Evolutionary conservation across 2,888 invertebrate genomes (phyloP).

Genomic region (Lamellibrachia columna): DNA sequence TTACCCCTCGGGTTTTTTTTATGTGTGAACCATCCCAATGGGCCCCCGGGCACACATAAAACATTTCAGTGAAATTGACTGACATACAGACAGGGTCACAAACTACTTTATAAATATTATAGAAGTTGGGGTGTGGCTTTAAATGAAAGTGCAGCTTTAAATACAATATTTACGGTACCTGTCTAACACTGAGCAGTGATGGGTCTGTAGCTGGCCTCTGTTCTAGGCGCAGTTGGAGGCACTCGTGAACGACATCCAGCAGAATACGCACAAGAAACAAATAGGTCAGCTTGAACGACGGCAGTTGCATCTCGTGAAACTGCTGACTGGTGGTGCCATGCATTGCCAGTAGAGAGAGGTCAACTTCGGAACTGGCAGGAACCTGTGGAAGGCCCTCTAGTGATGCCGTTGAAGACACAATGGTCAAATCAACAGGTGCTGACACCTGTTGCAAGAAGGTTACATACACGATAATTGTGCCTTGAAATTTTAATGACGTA

Average conservation of each 20-base stretch:
- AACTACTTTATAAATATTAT: too few relatives aligned
- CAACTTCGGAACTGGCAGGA: neutral
- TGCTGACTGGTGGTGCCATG: constrained; percentile 21
- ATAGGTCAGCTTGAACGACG: constrained; percentile 85
- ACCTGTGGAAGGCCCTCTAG: constrained; percentile 18
- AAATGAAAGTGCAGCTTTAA: too few relatives aligned
- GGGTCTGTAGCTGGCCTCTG: constrained; percentile 71
- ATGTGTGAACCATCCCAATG: too few relatives aligned
- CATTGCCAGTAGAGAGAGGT: neutral
- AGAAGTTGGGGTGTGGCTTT: too few relatives aligned
- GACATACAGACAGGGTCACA: too few relatives aligned
- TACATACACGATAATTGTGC: neutral
- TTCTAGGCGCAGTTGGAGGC: constrained; percentile 84
- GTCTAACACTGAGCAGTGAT: constrained; percentile 85
- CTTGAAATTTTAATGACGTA: neutral
- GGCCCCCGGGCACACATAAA: too few relatives aligned
- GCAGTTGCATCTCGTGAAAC: constrained; percentile 76
- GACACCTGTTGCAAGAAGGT: neutral
- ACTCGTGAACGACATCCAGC: constrained; percentile 91
- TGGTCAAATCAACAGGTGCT: neutral
- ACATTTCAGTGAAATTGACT: too few relatives aligned
- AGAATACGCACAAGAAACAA: constrained; percentile 86
- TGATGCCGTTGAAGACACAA: constrained; percentile 21
- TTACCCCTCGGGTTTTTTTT: too few relatives aligned
- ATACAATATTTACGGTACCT: constrained; percentile 68